Base-by-base conservation (phyloP, 2,797 vertebrate genomes). In the Zenarchopterus dispar region DNA sequence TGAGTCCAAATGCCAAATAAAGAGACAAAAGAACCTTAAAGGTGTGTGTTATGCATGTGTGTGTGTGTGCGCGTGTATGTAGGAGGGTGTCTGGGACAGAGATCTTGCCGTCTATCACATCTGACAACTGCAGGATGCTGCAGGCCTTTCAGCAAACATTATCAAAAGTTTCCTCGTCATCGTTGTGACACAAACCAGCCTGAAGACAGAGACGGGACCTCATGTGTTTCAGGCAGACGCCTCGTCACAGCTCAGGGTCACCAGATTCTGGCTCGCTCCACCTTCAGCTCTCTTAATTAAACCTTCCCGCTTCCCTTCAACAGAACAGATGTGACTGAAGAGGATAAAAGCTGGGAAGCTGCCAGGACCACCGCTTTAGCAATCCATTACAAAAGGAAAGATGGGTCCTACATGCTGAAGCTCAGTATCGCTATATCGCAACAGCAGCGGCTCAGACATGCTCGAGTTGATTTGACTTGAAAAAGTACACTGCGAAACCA, bases 141-240 rank as follows among this genome's bases (percentile, higher is more conserved):
- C 55, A 52, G 80, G 88, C 80, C 52, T 64, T 1, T 26, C 60
- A 62, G 50, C 42, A 56, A 77, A 75, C 47, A 39, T 58, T 8
- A 61, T 91, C 84, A 91, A 61, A 72, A 63, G 62, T 58, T 74
- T 56, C 26, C 28, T 47, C 50, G 49, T 74, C 59, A 85, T 87
- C 76, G 18, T 55, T 62, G 78, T 87, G 90, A 92, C 91, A 88
- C 59, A 2, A 60, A 48, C 3, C 21, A 28, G 57, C 84, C 85
- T 11, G 61, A 41, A 73, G 73, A 61, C 42, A 57, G 62, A 42
- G 8, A 1, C 47, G 42, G 11, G 8, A 23, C 64, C 76, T 44
- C 46, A 33, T 78, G 69, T 66, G 77, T 75, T 26, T 21, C 22
- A 21, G 46, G 64, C 69, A n/a, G 65, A 56, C 43, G 49, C 19